Evolutionary conservation across 2,888 invertebrate species (phyloP), one percentile per base, ranked within the genome.

Genomic region (Cerastoderma edule): DNA sequence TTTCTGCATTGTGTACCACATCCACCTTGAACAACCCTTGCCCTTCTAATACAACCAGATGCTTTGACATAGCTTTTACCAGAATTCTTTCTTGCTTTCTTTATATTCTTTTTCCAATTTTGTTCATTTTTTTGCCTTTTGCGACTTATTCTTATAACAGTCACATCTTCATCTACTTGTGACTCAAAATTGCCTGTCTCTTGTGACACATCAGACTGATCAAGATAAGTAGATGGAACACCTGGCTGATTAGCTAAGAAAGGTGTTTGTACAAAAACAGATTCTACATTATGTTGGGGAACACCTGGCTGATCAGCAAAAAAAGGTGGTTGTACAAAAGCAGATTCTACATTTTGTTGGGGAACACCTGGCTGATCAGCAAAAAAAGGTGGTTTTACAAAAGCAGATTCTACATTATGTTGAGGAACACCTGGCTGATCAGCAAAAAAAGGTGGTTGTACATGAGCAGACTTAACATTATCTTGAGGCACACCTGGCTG

Each of bases 1-100:
- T 33, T 75, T 60, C 48, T 74, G 44, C 78, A 78, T 30, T 66
- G 65, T 6, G 63, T 67, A 24, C 50, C 35, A 66, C 75, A 78
- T 16, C 60, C 66, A 33, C 70, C 68, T 28, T 64, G 33, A 6
- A 71, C 3, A 22, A 65, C 68, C 33, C 54, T 74, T 39, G 68
- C 56, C 48, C 65, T 60, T 44, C 30, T 66, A 32, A 24, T 30
- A 16, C 44, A 33, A n/a, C 67, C 70, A n/a, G 53, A 50, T 8
- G 24, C 24, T 28, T n/a, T 22, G 10, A 30, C 16, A 35, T 75
- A 75, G 28, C 30, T 35, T 22, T 56, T 28, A 10, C 75, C 72
- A n/a, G 27, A 16, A 50, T 75, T 68, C 64, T 64, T 19, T 39
- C n/a, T 46, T 46, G 67, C 30, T 67, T 65, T 72, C 27, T 53